These are phyloP conservation scores for Hippocampus mohnikei DNA, from an alignment of 2,113 vertebrate species.

Conservation along the genomic window DNA sequence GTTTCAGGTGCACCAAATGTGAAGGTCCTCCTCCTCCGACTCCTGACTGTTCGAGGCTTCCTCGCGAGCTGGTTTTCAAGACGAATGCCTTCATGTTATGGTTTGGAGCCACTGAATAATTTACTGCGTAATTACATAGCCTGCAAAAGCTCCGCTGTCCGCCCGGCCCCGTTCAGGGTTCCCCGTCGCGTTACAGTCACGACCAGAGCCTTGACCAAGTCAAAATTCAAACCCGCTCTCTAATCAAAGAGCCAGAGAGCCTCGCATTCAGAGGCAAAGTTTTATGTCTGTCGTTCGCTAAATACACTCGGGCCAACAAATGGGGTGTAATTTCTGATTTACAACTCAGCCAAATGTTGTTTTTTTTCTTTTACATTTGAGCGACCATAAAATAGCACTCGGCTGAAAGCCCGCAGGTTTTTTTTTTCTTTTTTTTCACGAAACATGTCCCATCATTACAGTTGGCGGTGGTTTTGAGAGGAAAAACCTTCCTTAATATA, in stretches of 20 bases:
- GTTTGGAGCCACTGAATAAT: slow-evolving; percentile 69
- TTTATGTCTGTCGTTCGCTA: slow-evolving; percentile 59
- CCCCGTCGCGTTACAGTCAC: slow-evolving; percentile 54
- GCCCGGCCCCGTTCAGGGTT: slow-evolving; percentile 54
- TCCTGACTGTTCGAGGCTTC: slow-evolving; percentile 44
- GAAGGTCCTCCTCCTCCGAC: neutral
- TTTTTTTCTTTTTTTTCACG: neutral
- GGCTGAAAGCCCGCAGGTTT: slow-evolving; percentile 18
- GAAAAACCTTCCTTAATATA: slow-evolving; percentile 35
- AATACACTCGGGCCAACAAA: slow-evolving; percentile 53
- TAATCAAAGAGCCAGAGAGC: slow-evolving; percentile 63
- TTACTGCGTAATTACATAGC: slow-evolving; percentile 74
- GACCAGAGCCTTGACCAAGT: slow-evolving; percentile 68
- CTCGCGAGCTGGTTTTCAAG: slow-evolving; percentile 70
- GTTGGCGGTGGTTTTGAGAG: slow-evolving; percentile 26
- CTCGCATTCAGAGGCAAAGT: slow-evolving; percentile 52
- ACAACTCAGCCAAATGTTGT: slow-evolving; percentile 43
- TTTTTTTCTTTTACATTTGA: slow-evolving; percentile 32
- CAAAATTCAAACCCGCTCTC: slow-evolving; percentile 69
- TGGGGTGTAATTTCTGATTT: slow-evolving; percentile 64
- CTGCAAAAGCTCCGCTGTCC: slow-evolving; percentile 63
- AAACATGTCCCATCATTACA: slow-evolving; percentile 51
- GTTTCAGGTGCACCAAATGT: slow-evolving; percentile 45
- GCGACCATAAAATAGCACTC: slow-evolving; percentile 31
- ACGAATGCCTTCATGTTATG: slow-evolving; percentile 70